Evolutionary conservation across 2,113 vertebrate genomes (phyloP).

Genomic region (Tinamus guttatus): DNA sequence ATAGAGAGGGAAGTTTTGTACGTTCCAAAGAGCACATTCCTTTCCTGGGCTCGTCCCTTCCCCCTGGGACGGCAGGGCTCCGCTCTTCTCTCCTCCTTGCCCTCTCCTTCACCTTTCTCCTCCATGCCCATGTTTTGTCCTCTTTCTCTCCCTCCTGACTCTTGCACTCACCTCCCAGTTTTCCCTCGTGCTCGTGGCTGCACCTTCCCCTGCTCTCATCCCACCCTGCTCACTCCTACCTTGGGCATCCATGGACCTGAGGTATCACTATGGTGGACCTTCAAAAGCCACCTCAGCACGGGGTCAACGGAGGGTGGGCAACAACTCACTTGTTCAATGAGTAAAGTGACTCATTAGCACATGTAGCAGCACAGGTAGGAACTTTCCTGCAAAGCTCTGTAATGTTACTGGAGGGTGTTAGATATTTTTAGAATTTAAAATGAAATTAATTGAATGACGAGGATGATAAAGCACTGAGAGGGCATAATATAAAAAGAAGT

Average conservation of each 20-base stretch:
- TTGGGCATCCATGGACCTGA: rapidly evolving
- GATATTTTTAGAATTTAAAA: no score
- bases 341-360: not conserved
- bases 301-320: not conserved
- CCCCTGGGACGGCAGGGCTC: not conserved
- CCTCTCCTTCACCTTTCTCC: not conserved
- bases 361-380: not conserved
- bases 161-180: not conserved
- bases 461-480: not conserved
- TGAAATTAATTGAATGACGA: not conserved
- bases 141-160: no score
- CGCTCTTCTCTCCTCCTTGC: not conserved
- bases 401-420: not conserved
- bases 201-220: rapidly evolving
- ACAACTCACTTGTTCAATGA: no score
- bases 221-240: not conserved
- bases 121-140: not conserved
- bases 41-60: not conserved
- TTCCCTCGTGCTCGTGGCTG: not conserved
- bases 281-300: not conserved
- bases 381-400: not conserved
- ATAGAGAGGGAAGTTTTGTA: not conserved
- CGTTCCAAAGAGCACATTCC: not conserved
- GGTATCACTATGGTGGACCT: no score
- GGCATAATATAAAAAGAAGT: not conserved